These are phyloP conservation scores for Operophtera brumata DNA, from an alignment of 2,888 invertebrate genomes.

Conservation along the genomic window DNA sequence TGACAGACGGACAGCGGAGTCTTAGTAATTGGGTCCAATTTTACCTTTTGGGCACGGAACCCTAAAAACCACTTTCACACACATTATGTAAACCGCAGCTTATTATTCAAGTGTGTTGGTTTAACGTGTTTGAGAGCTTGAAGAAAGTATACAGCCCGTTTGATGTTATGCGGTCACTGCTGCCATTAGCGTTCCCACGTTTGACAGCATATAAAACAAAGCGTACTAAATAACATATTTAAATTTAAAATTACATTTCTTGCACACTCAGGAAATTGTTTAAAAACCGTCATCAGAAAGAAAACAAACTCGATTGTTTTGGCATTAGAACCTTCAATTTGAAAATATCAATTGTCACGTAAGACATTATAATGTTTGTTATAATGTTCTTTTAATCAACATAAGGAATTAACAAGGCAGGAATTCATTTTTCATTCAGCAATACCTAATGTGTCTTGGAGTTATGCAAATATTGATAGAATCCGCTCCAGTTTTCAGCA, in stretches of 20 bases:
- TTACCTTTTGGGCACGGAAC: too few species aligned
- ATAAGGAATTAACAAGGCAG: background rate
- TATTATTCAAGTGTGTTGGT: background rate
- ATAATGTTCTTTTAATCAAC: conserved; percentile 4
- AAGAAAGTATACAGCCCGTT: conserved; percentile 16
- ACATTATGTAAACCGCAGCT: background rate
- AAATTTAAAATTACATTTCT: too few species aligned
- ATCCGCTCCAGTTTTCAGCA: conserved; percentile 30
- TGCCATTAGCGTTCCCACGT: background rate
- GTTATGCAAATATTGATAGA: conserved; percentile 34
- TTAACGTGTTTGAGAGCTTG: background rate
- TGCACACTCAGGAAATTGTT: too few species aligned
- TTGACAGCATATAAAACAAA: background rate
- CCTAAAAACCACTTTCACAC: conserved; percentile 2
- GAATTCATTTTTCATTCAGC: conserved; percentile 1
- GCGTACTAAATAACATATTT: too few species aligned
- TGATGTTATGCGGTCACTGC: conserved; percentile 13
- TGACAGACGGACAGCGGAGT: too few species aligned
- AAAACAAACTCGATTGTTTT: too few species aligned
- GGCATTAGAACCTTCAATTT: too few species aligned
- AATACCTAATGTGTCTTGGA: background rate
- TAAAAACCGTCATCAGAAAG: too few species aligned
- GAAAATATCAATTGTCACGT: conserved; percentile 12
- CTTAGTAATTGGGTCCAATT: too few species aligned
- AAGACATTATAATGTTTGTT: too few species aligned